Percentiles rank a stretch among this genome's conserved stretches.
Conservation (phyloP, 2,888 invertebrate genomes). For the Drosophila mettleri region DNA sequence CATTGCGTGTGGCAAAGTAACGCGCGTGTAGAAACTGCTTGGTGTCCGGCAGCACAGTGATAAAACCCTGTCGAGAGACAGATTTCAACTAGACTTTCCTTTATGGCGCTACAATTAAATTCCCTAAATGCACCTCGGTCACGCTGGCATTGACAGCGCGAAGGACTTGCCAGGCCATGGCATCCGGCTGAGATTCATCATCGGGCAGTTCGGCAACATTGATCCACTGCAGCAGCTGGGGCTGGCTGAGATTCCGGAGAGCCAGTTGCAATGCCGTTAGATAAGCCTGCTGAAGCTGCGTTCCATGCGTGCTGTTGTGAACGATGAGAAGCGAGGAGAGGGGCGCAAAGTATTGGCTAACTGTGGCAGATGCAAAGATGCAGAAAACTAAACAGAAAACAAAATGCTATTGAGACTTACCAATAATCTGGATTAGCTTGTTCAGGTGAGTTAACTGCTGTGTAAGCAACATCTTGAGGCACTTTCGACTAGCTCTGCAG, state of each 20-base stretch:
- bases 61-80: slow-evolving; percentile 78
- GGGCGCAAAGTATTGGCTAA: slow-evolving; percentile 74
- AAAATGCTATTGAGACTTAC: slow-evolving; percentile 36
- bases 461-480: slow-evolving; percentile 52
- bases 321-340: slow-evolving; percentile 80
- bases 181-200: slow-evolving; percentile 22
- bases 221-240: slow-evolving; percentile 79
- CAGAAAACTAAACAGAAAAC: background rate
- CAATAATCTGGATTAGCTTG: slow-evolving; percentile 63
- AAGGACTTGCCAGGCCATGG: slow-evolving; percentile 67
- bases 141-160: slow-evolving; percentile 73
- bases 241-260: slow-evolving; percentile 57
- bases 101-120: background rate
- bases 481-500: slow-evolving; percentile 7
- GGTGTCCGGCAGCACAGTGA: slow-evolving; percentile 78
- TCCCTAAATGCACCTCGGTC: slow-evolving; percentile 70
- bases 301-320: slow-evolving; percentile 60
- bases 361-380: slow-evolving; percentile 42
- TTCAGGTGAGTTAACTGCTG: slow-evolving; percentile 52
- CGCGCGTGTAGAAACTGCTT: slow-evolving; percentile 79
- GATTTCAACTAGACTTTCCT: background rate
- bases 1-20: slow-evolving; percentile 82
- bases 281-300: slow-evolving; percentile 67
- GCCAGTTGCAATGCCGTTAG: slow-evolving; percentile 70
- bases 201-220: slow-evolving; percentile 65